These are phyloP conservation scores for Eriocheir sinensis DNA, from an alignment of 1,140 invertebrate genomes.

Conservation along the genomic window DNA sequence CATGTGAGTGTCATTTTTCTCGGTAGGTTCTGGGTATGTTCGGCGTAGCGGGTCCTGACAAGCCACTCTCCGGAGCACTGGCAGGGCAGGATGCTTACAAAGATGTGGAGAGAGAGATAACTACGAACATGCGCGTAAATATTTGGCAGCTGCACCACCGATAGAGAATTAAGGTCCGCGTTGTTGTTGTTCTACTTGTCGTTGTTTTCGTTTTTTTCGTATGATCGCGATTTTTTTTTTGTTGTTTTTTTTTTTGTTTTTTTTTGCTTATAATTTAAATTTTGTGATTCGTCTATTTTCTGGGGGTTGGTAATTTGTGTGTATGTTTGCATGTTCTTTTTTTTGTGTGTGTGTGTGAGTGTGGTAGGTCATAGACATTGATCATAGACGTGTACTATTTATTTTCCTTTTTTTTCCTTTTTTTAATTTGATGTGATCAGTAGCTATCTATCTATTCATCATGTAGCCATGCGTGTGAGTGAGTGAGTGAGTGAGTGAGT, in stretches of 20 bases:
- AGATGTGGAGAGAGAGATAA: too few species aligned
- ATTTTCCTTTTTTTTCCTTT: constrained; percentile 13
- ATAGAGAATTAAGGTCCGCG: too few species aligned
- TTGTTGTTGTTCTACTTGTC: constrained; percentile 1
- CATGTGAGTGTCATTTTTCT: too few species aligned
- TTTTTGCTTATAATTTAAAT: background rate
- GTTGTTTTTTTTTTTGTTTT: background rate
- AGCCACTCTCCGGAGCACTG: too few species aligned
- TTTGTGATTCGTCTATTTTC: background rate
- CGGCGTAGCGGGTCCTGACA: too few species aligned
- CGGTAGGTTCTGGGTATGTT: too few species aligned
- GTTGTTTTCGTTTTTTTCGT: background rate
- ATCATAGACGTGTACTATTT: background rate
- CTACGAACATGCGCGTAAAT: too few species aligned
- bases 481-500: background rate
- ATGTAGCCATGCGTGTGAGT: background rate
- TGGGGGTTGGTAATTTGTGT: background rate
- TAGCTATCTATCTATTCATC: background rate
- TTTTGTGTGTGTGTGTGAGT: too few species aligned
- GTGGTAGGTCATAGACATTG: background rate
- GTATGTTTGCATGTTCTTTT: too few species aligned
- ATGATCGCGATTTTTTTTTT: background rate
- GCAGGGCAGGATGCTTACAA: too few species aligned
- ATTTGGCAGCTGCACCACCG: too few species aligned
- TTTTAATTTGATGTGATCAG: background rate